phyloP scores from a whole-genome alignment of 2,888 invertebrate genomes.

The Cephonodes hylas region DNA sequence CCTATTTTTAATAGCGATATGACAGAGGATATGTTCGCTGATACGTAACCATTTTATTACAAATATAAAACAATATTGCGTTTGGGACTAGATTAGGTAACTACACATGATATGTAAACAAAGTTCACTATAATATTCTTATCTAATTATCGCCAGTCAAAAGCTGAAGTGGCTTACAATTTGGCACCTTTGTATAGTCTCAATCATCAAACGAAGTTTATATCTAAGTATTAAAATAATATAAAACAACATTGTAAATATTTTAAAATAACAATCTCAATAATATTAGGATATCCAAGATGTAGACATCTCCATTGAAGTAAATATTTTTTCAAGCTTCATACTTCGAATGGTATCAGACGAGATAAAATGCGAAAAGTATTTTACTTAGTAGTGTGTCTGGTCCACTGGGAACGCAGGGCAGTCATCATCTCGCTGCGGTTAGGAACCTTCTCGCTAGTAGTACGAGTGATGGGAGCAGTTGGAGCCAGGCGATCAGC shows the following conservation, averaged over 20 bases:
- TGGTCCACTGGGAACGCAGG: slow-evolving; percentile 90
- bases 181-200: slow-evolving; percentile 52
- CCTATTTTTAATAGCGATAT: slow-evolving; percentile 54
- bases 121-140: slow-evolving; percentile 31
- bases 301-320: background rate
- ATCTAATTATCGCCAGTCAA: slow-evolving; percentile 30
- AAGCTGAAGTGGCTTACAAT: slow-evolving; percentile 33
- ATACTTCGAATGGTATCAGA: background rate
- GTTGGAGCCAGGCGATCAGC: slow-evolving; percentile 76
- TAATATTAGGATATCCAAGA: background rate
- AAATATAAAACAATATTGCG: slow-evolving; percentile 17
- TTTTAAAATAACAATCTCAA: slow-evolving; percentile 1
- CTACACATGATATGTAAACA: slow-evolving; percentile 46
- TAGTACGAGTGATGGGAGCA: slow-evolving; percentile 87
- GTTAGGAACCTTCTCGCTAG: slow-evolving; percentile 92
- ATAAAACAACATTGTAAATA: slow-evolving; percentile 26
- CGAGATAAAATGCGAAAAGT: background rate
- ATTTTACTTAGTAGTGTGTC: slow-evolving; percentile 91
- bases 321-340: background rate
- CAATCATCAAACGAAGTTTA: slow-evolving; percentile 18
- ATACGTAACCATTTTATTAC: background rate
- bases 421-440: slow-evolving; percentile 92
- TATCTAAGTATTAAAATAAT: slow-evolving; percentile 17
- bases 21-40: slow-evolving; percentile 55
- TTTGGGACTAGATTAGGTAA: slow-evolving; percentile 25